Conservation (phyloP, 2,113 vertebrate genomes). For the Leiothrix lutea region DNA sequence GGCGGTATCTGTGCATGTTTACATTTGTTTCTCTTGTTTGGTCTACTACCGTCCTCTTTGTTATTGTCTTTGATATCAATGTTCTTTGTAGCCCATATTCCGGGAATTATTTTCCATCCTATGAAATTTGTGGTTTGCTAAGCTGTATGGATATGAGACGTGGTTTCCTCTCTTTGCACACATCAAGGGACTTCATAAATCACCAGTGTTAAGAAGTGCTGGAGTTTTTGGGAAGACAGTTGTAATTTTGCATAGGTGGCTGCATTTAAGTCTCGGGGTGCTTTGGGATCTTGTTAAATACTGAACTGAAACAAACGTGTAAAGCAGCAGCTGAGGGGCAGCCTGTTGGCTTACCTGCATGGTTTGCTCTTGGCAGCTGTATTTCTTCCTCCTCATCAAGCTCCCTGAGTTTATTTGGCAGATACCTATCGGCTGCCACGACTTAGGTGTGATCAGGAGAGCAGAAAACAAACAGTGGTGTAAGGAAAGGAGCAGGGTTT, state of each 20-base stretch:
- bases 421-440: neutral
- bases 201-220: neutral
- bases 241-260: neutral
- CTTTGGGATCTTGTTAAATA: neutral
- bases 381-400: neutral
- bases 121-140: neutral
- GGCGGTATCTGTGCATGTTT: neutral
- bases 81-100: neutral
- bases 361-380: neutral
- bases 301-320: neutral
- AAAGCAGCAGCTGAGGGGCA: neutral
- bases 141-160: accelerated
- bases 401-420: neutral
- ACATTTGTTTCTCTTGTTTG: neutral
- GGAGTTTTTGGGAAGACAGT: neutral
- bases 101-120: neutral
- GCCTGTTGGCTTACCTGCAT: neutral
- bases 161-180: neutral
- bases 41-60: neutral
- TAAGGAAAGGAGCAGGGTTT: neutral
- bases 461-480: neutral
- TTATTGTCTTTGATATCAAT: neutral
- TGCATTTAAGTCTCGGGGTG: neutral
- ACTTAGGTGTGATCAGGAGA: neutral
- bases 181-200: neutral